Conservation (phyloP, 2,888 invertebrate genomes). For the Apamea anceps region DNA sequence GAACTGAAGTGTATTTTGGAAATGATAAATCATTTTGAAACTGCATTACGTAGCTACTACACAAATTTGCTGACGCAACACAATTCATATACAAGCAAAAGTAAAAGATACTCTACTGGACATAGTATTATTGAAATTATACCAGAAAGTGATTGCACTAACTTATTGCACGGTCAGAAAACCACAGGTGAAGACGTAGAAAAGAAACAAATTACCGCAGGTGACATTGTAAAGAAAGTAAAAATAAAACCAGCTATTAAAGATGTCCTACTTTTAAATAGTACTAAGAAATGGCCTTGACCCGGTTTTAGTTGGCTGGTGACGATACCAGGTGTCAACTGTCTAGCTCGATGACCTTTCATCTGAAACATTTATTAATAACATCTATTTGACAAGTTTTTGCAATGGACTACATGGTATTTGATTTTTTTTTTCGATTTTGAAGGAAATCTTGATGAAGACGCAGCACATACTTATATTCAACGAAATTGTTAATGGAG, state of each 20-base stretch:
- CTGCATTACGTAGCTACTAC: neutral
- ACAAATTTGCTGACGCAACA: neutral
- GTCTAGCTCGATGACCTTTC: conserved; percentile 77
- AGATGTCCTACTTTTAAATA: conserved; percentile 79
- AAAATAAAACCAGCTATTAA: conserved; percentile 66
- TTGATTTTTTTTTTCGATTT: neutral
- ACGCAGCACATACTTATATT: neutral
- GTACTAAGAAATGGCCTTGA: conserved; percentile 85
- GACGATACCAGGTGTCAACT: conserved; percentile 76
- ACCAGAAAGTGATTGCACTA: neutral
- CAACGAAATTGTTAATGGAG: neutral
- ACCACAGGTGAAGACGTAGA: neutral
- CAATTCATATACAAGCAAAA: neutral
- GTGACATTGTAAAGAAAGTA: conserved; percentile 63
- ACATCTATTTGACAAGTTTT: conserved; percentile 54
- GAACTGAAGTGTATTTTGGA: neutral
- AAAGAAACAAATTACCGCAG: conserved; percentile 11
- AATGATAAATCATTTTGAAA: conserved; percentile 4
- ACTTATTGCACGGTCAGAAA: neutral
- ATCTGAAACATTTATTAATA: conserved; percentile 72
- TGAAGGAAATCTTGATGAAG: neutral
- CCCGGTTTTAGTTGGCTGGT: conserved; percentile 84
- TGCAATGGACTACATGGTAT: neutral
- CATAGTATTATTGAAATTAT: neutral
- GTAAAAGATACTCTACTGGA: neutral